Percentiles rank a stretch among this genome's conserved stretches.
Conservation (phyloP, 2,888 invertebrate genomes). For the Arenicola marina region DNA sequence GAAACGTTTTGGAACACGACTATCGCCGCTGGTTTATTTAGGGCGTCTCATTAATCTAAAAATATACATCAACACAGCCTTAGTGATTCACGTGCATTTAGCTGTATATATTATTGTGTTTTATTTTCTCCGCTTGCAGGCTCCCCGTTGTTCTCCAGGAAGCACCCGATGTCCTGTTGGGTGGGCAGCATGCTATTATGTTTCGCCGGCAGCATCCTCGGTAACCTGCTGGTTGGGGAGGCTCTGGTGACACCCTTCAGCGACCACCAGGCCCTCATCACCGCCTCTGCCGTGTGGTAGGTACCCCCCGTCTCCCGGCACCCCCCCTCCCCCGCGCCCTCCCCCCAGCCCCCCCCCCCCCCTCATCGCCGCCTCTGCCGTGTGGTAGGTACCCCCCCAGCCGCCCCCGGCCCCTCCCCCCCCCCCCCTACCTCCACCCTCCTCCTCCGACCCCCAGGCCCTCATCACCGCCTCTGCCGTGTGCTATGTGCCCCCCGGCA, state of each 20-base stretch:
- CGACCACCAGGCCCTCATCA: constrained; percentile 88
- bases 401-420: no score
- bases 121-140: no score
- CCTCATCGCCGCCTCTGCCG: constrained; percentile 85
- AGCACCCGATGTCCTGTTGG: constrained; percentile 98
- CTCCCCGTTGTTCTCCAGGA: constrained; percentile 76
- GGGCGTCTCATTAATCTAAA: no score
- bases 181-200: constrained; percentile 96
- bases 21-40: no score
- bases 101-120: no score
- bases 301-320: constrained; percentile 41
- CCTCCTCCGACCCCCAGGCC: constrained; percentile 93
- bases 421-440: constrained; percentile 94
- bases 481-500: constrained; percentile 72
- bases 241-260: constrained; percentile 93
- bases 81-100: no score
- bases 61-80: no score
- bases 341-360: constrained; percentile 95
- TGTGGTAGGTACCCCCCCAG: constrained; percentile 74
- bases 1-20: no score
- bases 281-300: constrained; percentile 92
- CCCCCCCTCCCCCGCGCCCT: no score
- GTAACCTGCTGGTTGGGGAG: constrained; percentile 93
- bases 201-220: constrained; percentile 95
- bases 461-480: constrained; percentile 88